These are phyloP conservation scores for Leptobrachium ailaonicum DNA, from an alignment of 2,113 vertebrate genomes.

Conservation along the genomic window DNA sequence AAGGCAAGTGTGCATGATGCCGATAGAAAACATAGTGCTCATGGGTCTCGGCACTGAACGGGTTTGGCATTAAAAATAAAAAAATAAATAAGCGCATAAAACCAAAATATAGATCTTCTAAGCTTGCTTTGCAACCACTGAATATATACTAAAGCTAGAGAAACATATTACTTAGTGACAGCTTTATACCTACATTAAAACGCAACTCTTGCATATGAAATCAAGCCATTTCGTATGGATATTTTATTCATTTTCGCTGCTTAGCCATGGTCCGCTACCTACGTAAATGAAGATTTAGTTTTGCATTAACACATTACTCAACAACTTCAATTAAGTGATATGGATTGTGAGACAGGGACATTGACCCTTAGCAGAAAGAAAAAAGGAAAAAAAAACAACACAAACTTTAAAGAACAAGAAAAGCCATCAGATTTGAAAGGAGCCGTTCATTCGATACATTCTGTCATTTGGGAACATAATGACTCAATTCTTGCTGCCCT, in stretches of 20 bases:
- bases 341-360: conserved; percentile 55
- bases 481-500: conserved; percentile 61
- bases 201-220: conserved; percentile 12
- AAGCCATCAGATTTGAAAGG: conserved; percentile 47
- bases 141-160: conserved; percentile 21
- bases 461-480: conserved; percentile 56
- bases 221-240: conserved; percentile 51
- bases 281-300: conserved; percentile 58
- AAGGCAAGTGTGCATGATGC: no score
- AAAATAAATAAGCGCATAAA: no score
- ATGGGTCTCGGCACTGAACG: no score
- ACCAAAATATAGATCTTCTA: no score
- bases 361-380: conserved; percentile 55
- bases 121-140: neutral
- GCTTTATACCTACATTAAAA: conserved; percentile 26
- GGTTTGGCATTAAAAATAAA: no score
- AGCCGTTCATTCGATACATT: conserved; percentile 52
- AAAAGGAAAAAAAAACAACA: conserved; percentile 31
- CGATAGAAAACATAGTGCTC: no score
- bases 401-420: conserved; percentile 13
- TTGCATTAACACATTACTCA: conserved; percentile 60
- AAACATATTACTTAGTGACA: conserved; percentile 25
- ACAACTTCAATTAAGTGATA: conserved; percentile 59
- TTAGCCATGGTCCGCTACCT: conserved; percentile 59
- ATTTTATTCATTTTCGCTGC: conserved; percentile 58